These are phyloP conservation scores for Rhimphoctona megacephalus DNA, from an alignment of 2,888 invertebrate species.

Conservation along the genomic window DNA sequence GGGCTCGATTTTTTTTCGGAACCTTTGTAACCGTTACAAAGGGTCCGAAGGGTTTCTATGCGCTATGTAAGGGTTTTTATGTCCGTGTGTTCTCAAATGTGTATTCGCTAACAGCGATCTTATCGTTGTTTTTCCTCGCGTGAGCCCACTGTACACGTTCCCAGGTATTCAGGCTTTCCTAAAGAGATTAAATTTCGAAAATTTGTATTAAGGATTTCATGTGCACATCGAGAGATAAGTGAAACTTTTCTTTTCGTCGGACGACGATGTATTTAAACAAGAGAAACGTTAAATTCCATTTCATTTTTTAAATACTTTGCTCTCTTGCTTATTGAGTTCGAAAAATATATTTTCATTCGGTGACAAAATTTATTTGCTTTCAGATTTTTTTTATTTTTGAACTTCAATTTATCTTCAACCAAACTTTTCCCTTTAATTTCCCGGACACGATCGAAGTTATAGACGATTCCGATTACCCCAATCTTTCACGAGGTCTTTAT, in stretches of 20 bases:
- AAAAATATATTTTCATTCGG: not conserved
- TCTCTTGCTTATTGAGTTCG: too few species aligned
- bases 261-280: conserved; percentile 9
- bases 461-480: conserved; percentile 18
- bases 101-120: conserved; percentile 7
- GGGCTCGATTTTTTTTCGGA: conserved; percentile 19
- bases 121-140: conserved; percentile 40
- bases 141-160: not conserved
- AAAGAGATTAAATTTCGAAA: not conserved
- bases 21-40: conserved; percentile 32
- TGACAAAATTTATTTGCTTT: not conserved
- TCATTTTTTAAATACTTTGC: not conserved
- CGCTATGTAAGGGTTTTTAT: too few species aligned
- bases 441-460: not conserved
- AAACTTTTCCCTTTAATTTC: not conserved
- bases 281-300: not conserved
- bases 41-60: too few species aligned
- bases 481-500: conserved; percentile 37
- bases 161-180: not conserved
- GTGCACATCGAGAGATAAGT: conserved; percentile 46
- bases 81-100: not conserved
- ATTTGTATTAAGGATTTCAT: conserved; percentile 14
- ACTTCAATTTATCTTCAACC: not conserved
- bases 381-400: not conserved
- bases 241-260: too few species aligned